Percentiles rank a stretch among this genome's conserved stretches.
These are phyloP conservation scores for Nycticorax nycticorax DNA, from an alignment of 2,113 vertebrate species.

Conservation along the genomic window DNA sequence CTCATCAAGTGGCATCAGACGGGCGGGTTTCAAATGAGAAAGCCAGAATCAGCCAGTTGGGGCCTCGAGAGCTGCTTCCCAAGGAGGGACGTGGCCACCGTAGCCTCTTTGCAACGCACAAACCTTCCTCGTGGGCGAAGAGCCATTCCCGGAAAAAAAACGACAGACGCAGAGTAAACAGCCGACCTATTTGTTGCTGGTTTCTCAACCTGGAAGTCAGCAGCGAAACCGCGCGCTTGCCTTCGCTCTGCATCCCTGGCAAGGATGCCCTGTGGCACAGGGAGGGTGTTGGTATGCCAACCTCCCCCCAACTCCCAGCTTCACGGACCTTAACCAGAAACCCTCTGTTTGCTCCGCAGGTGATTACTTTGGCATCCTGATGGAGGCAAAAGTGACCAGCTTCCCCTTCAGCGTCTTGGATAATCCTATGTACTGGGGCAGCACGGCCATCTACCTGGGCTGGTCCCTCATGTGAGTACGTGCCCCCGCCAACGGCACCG, in stretches of 20 bases:
- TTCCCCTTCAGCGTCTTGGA: slow-evolving; percentile 91
- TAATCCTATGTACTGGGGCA: slow-evolving; percentile 99
- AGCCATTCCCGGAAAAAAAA: background rate
- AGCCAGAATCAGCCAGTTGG: background rate
- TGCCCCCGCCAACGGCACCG: background rate
- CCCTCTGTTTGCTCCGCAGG: slow-evolving; percentile 73
- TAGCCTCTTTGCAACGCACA: background rate
- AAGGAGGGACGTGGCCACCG: background rate
- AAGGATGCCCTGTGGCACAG: background rate
- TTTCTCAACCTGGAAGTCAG: background rate
- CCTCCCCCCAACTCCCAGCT: background rate
- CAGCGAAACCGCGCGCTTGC: background rate
- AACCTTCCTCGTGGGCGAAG: background rate
- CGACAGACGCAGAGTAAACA: background rate
- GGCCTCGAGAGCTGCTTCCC: background rate
- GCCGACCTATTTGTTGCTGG: background rate
- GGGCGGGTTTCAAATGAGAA: background rate
- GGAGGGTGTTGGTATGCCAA: background rate
- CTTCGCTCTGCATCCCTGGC: background rate
- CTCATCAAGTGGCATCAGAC: background rate
- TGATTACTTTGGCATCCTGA: slow-evolving; percentile 95
- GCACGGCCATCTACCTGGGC: slow-evolving; percentile 91
- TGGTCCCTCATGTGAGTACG: slow-evolving; percentile 90
- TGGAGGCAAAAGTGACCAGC: slow-evolving; percentile 86
- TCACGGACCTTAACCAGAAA: background rate